Percentiles rank a stretch among this genome's conserved stretches.
Conservation (phyloP, 2,113 vertebrate species). For the Nyctereutes procyonoides region DNA sequence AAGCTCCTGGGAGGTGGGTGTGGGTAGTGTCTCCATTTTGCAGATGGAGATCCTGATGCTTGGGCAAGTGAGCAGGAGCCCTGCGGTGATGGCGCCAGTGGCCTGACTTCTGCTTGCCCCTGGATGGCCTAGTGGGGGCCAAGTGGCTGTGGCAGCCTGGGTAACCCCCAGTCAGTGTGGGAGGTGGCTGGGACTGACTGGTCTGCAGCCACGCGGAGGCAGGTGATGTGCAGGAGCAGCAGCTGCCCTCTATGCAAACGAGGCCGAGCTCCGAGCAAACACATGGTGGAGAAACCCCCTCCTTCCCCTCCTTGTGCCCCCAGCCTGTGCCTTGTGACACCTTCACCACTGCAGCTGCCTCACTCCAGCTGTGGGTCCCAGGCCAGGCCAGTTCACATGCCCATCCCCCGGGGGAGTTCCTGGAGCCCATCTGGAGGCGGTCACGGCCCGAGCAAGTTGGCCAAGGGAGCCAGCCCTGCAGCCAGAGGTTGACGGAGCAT, state of each 20-base stretch:
- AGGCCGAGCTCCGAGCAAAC: neutral
- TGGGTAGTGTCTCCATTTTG: neutral
- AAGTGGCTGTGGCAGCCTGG: neutral
- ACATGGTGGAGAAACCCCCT: conserved; percentile 43
- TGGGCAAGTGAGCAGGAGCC: neutral
- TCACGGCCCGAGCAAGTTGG: neutral
- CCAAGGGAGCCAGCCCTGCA: neutral
- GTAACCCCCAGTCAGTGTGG: neutral
- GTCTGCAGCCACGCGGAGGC: neutral
- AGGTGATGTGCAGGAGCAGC: neutral
- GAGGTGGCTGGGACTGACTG: neutral
- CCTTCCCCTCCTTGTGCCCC: neutral
- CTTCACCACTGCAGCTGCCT: neutral
- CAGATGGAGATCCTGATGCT: neutral
- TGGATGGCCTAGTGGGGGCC: neutral
- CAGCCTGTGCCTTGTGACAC: conserved; percentile 59
- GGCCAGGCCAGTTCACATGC: neutral
- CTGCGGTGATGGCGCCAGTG: neutral
- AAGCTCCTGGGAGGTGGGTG: neutral
- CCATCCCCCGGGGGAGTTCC: conserved; percentile 39
- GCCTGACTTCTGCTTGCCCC: neutral
- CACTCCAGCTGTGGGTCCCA: neutral
- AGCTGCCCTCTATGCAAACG: conserved; percentile 64
- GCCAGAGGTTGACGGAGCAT: neutral
- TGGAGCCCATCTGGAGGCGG: neutral